These are phyloP conservation scores for Laticauda colubrina DNA, from an alignment of 2,113 vertebrate species.

Conservation along the genomic window DNA sequence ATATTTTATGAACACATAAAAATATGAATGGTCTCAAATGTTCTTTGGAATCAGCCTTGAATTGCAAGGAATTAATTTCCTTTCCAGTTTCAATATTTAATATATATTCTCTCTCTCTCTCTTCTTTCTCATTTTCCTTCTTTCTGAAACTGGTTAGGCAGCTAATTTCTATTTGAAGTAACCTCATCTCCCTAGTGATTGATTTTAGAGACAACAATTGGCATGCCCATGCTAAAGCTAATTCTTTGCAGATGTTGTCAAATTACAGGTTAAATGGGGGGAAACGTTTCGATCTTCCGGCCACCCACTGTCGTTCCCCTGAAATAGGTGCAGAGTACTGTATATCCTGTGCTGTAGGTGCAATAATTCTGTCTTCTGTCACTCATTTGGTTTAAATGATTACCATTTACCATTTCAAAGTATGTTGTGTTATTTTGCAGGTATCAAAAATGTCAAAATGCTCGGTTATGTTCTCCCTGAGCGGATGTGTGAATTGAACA, in stretches of 20 bases:
- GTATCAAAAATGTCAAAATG: constrained; percentile 66
- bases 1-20: neutral
- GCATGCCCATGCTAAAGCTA: constrained; percentile 79
- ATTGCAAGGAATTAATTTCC: constrained; percentile 65
- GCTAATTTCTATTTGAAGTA: constrained; percentile 83
- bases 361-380: constrained; percentile 64
- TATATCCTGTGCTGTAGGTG: constrained; percentile 79
- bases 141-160: constrained; percentile 74
- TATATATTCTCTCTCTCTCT: constrained; percentile 43
- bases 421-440: constrained; percentile 67
- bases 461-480: constrained; percentile 75
- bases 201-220: constrained; percentile 92
- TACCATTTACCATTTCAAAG: constrained; percentile 78
- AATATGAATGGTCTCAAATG: neutral
- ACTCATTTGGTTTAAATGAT: constrained; percentile 82
- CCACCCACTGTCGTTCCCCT: constrained; percentile 84
- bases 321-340: constrained; percentile 79
- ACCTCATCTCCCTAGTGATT: constrained; percentile 77
- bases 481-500: constrained; percentile 56
- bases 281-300: constrained; percentile 74
- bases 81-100: constrained; percentile 58
- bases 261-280: constrained; percentile 81
- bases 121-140: constrained; percentile 55
- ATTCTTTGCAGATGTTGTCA: constrained; percentile 93
- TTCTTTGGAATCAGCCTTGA: constrained; percentile 6